phyloP scores from a whole-genome alignment of 2,888 invertebrate species.

The Pseudoips prasinana region DNA sequence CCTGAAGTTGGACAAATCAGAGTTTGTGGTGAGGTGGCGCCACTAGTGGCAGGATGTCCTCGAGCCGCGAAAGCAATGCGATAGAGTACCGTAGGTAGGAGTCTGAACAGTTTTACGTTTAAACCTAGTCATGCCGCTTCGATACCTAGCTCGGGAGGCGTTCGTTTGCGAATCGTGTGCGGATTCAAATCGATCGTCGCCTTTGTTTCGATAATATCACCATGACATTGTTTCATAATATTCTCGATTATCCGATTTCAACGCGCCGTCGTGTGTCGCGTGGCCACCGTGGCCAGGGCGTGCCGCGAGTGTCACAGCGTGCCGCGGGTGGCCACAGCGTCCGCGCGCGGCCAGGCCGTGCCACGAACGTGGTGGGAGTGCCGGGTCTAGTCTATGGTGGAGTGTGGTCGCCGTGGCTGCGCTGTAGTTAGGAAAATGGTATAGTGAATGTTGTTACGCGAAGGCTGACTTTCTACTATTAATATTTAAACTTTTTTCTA shows the following conservation, averaged over 20 bases:
- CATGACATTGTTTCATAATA: slow-evolving; percentile 32
- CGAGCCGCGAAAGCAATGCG: slow-evolving; percentile 6
- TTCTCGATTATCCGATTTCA: background rate
- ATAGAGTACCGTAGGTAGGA: slow-evolving; percentile 21
- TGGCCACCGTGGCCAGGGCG: background rate
- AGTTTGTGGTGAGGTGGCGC: no score
- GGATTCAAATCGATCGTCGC: slow-evolving; percentile 24
- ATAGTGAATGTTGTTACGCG: slow-evolving; percentile 54
- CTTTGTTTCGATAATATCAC: slow-evolving; percentile 32
- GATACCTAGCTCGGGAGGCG: slow-evolving; percentile 34
- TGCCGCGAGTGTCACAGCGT: slow-evolving; percentile 1
- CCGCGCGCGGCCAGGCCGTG: no score
- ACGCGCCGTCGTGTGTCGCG: background rate
- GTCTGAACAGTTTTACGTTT: slow-evolving; percentile 38
- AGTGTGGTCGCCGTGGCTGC: slow-evolving; percentile 21
- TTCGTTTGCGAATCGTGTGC: slow-evolving; percentile 29
- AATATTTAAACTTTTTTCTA: slow-evolving; percentile 48
- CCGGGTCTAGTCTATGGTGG: slow-evolving; percentile 36
- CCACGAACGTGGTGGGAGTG: slow-evolving; percentile 4
- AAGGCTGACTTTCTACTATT: slow-evolving; percentile 69
- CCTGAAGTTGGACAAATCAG: no score
- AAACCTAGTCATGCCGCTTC: slow-evolving; percentile 54
- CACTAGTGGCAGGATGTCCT: no score
- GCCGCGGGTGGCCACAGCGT: slow-evolving; percentile 1
- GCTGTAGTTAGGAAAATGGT: slow-evolving; percentile 51